Evolutionary conservation across 2,113 vertebrate genomes (phyloP).

Genomic region (Macroglossus sobrinus): DNA sequence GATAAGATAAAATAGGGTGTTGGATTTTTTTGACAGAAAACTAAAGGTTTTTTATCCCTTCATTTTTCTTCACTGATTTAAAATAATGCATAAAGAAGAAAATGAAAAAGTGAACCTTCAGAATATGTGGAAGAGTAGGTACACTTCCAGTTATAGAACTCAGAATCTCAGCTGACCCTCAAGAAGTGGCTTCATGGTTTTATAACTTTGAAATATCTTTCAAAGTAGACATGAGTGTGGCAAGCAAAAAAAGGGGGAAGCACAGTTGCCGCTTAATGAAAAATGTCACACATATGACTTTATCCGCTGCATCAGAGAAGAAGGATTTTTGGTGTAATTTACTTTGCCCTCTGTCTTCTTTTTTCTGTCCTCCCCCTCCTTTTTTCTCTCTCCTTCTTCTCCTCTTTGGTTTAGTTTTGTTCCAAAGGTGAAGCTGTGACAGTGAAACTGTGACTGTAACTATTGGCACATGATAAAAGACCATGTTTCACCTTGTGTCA

Average conservation of each 20-base stretch:
- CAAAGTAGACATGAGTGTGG: neutral
- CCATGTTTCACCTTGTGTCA: neutral
- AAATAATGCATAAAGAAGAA: neutral
- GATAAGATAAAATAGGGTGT: neutral
- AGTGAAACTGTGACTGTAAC: constrained; percentile 46
- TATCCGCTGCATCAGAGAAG: constrained; percentile 36
- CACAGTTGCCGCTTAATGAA: neutral
- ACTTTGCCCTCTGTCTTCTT: neutral
- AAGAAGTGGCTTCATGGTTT: neutral
- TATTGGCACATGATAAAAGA: constrained; percentile 50
- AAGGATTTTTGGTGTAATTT: neutral
- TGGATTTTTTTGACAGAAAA: neutral
- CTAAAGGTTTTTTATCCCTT: neutral
- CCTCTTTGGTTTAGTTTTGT: neutral
- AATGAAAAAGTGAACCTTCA: neutral
- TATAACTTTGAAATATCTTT: constrained; percentile 8
- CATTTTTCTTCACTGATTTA: neutral
- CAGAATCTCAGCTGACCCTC: rapidly evolving
- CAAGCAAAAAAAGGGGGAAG: neutral
- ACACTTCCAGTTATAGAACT: neutral
- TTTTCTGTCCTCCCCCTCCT: rapidly evolving
- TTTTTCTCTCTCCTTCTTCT: rapidly evolving
- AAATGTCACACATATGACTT: neutral
- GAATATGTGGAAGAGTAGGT: neutral
- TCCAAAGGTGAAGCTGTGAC: constrained; percentile 22